A percentile compares a stretch with the other conserved stretches of the same genome.
These are phyloP conservation scores for Halesus radiatus DNA, from an alignment of 1,140 invertebrate genomes.

Conservation along the genomic window DNA sequence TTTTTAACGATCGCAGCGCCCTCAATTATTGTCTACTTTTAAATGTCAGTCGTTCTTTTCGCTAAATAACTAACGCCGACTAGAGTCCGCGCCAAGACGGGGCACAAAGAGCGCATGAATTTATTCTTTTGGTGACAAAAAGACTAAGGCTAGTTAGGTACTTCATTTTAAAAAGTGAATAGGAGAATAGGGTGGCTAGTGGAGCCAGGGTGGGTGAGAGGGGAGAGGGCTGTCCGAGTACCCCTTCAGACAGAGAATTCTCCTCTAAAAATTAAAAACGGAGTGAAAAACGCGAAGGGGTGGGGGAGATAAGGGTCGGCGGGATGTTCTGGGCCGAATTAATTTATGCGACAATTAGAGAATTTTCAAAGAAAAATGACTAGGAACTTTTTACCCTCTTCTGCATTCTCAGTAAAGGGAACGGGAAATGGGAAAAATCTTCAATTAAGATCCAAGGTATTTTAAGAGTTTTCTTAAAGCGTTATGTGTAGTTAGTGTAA, in stretches of 20 bases:
- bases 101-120: conserved; percentile 19
- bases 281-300: conserved; percentile 36
- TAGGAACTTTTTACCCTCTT: conserved; percentile 35
- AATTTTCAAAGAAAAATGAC: conserved; percentile 44
- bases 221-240: conserved; percentile 36
- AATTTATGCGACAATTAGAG: conserved; percentile 59
- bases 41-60: no score
- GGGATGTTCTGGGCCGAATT: conserved; percentile 47
- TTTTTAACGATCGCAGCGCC: no score
- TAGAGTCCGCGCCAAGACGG: neutral
- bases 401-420: conserved; percentile 18
- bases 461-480: neutral
- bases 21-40: no score
- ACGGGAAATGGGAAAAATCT: neutral
- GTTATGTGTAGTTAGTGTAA: no score
- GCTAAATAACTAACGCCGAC: conserved; percentile 19
- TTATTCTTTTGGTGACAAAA: conserved; percentile 22
- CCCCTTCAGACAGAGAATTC: conserved; percentile 47
- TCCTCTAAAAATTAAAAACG: conserved; percentile 34
- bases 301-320: conserved; percentile 49
- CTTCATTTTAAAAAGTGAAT: conserved; percentile 54
- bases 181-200: conserved; percentile 24
- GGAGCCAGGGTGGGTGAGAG: conserved; percentile 32
- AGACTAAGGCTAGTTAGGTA: conserved; percentile 52
- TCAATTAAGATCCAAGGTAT: conserved; percentile 10